Evolutionary conservation across 2,888 invertebrate species (phyloP).

Genomic region (Scaeva pyrastri): DNA sequence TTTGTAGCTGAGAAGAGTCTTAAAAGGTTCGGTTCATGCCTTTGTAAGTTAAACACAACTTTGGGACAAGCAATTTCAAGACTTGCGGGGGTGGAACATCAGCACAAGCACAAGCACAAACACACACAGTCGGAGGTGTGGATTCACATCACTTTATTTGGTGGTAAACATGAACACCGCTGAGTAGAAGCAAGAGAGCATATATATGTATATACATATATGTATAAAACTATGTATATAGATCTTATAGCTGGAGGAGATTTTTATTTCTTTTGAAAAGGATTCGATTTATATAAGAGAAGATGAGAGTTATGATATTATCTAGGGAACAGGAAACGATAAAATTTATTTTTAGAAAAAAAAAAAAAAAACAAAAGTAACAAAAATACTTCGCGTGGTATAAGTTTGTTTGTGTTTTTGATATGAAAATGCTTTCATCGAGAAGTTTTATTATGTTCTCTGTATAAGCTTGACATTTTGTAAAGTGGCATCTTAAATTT

Average conservation of each 20-base stretch:
- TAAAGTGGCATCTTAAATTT: conserved; percentile 6
- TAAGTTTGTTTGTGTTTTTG: conserved; percentile 9
- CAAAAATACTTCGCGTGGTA: background rate
- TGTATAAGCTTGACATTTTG: conserved; percentile 15
- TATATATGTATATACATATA: too few species aligned
- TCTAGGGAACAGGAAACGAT: conserved; percentile 8
- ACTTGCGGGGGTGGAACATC: conserved; percentile 10
- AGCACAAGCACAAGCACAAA: conserved; percentile 12
- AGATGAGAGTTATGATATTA: conserved; percentile 50
- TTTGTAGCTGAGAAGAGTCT: conserved; percentile 45
- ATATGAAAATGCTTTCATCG: conserved; percentile 16
- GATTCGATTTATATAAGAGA: conserved; percentile 50
- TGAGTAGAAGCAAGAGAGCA: background rate
- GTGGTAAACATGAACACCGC: conserved; percentile 61
- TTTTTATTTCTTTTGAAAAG: conserved; percentile 29
- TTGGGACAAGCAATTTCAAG: conserved; percentile 47
- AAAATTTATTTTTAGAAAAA: conserved; percentile 31
- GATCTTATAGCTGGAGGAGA: background rate
- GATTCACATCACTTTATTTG: conserved; percentile 62
- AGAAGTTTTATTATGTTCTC: conserved; percentile 24
- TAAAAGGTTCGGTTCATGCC: conserved; percentile 61
- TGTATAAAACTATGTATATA: too few species aligned
- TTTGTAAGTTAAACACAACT: conserved; percentile 68
- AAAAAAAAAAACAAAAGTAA: too few species aligned
- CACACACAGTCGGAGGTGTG: conserved; percentile 60